These are phyloP conservation scores for Gulo gulo DNA, from an alignment of 2,113 vertebrate species.

Conservation along the genomic window DNA sequence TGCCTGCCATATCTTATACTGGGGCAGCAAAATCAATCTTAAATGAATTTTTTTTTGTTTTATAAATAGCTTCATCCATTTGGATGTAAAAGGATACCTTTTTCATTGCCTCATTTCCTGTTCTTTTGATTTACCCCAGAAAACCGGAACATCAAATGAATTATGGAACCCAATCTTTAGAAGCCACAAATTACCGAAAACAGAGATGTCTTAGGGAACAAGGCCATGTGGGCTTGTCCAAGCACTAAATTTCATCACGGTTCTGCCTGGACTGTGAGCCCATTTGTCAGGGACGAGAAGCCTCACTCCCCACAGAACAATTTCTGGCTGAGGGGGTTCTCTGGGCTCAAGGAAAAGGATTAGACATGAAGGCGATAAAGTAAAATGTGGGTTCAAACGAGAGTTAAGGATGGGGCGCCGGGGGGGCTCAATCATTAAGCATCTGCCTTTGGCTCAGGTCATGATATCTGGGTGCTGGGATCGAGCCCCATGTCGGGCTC, in stretches of 20 bases:
- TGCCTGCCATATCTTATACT: background rate
- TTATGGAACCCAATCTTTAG: background rate
- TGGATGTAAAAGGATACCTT: background rate
- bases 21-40: background rate
- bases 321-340: background rate
- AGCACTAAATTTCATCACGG: background rate
- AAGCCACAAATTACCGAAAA: background rate
- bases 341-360: background rate
- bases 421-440: too few species aligned
- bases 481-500: too few species aligned
- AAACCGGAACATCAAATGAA: background rate
- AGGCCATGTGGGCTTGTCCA: background rate
- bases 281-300: background rate
- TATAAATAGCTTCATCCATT: background rate
- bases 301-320: background rate
- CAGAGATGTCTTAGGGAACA: background rate
- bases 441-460: too few species aligned
- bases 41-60: background rate
- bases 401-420: background rate
- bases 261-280: background rate
- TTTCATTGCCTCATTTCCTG: background rate
- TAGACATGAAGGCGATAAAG: background rate
- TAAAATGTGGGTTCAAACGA: background rate
- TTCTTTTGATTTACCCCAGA: background rate
- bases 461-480: too few species aligned